phyloP scores from a whole-genome alignment of 2,113 vertebrate genomes.

The Microcebus jonahi region DNA sequence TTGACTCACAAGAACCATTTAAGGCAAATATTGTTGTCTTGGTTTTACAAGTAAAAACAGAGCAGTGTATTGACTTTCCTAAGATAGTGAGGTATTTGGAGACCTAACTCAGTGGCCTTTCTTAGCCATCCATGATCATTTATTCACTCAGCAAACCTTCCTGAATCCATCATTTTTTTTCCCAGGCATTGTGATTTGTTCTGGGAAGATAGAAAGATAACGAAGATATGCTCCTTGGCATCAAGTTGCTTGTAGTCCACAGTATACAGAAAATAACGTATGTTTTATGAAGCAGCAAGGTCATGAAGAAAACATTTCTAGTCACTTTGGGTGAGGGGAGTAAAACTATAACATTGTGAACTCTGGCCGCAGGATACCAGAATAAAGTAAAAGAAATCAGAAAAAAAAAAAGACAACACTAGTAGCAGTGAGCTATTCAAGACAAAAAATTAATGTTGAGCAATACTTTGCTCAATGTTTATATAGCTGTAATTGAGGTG shows the following conservation, averaged over 20 bases:
- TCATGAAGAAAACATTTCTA: neutral
- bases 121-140: neutral
- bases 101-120: neutral
- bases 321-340: neutral
- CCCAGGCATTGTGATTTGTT: neutral
- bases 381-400: neutral
- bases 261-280: neutral
- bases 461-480: conserved; percentile 35
- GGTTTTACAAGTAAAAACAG: neutral
- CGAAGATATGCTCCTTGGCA: neutral
- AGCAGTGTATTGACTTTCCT: neutral
- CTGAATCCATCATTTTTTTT: neutral
- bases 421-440: neutral
- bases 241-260: neutral
- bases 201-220: neutral
- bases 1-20: neutral
- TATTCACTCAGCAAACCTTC: neutral
- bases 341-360: neutral
- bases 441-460: neutral
- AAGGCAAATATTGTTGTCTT: neutral
- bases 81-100: neutral
- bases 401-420: neutral
- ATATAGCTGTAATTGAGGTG: neutral
- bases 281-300: neutral
- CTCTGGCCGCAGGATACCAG: neutral